Evolutionary conservation across 2,797 vertebrate genomes (phyloP), one percentile per base, ranked within the genome.

Genomic region (Sebastes aleutianus): DNA sequence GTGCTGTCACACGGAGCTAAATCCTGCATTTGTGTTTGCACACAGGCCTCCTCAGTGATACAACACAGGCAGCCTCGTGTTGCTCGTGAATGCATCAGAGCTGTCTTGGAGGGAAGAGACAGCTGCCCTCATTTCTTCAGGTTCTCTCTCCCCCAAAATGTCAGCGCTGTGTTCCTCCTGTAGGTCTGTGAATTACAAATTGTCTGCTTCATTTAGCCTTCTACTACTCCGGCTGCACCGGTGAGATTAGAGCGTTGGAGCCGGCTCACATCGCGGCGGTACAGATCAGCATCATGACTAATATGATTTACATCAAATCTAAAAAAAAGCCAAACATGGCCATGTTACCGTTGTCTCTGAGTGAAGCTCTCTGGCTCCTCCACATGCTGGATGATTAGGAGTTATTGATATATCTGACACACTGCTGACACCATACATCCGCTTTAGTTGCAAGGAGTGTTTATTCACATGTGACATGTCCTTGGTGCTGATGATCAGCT

Each of bases 111-210:
- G 29, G 26, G 39, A 82, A 64, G 24, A 78, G 80, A 79, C 85
- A 61, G 79, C 79, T 79, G 79, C 72, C 87, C 65, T 88, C 36
- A 18, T 80, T 85, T 86, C 53, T 16, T 20, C 32, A 63, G 78
- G 68, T 79, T 64, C 82, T 64, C 82, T 73, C 78, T 53, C 47
- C 16, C 47, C 10, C 70, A 69, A 71, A 89, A 43, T 43, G 39
- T 16, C 39, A 43, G 39, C 14, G 39, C 70, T 26, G 77, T 36
- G 82, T 82, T 83, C 74, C 74, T 85, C 63, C 47, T 36, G 32
- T 18, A 69, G 63, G 9, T 65, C 67, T 68, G 32, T 10, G 26
- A 39, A 57, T 72, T 73, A 56, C 31, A 58, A 59, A 34, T 36
- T 36, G 63, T 70, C 82, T 6, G 13, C 36, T 56, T 53, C 32